Evolutionary conservation across 1,140 invertebrate species (phyloP).

Genomic region (Acromyrmex echinatior): DNA sequence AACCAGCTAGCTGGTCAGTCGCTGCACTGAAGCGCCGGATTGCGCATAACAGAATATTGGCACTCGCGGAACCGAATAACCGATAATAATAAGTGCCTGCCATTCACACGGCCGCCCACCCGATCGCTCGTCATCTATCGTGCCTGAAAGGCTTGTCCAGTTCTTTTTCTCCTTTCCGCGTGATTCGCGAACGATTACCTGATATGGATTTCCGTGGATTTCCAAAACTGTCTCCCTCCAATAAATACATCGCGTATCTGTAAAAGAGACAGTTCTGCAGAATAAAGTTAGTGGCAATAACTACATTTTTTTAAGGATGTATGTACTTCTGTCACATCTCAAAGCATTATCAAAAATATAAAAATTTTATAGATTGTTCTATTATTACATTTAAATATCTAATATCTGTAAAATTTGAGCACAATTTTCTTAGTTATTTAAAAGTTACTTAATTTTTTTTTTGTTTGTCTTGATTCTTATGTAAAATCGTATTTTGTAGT

Average conservation of each 20-base stretch:
- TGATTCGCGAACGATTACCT: conserved; percentile 29
- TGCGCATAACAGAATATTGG: conserved; percentile 76
- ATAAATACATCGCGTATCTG: not conserved
- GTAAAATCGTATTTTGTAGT: too few relatives aligned
- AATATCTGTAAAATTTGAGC: too few relatives aligned
- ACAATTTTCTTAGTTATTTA: too few relatives aligned
- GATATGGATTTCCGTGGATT: conserved; percentile 40
- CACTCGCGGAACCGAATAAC: conserved; percentile 78
- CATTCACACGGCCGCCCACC: conserved; percentile 70
- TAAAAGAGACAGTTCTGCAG: not conserved
- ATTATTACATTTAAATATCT: too few relatives aligned
- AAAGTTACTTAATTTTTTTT: too few relatives aligned
- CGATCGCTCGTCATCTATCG: conserved; percentile 57
- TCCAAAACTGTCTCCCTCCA: not conserved
- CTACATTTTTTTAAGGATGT: not conserved
- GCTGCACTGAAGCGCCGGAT: conserved; percentile 18
- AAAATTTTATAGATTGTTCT: too few relatives aligned
- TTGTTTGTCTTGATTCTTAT: too few relatives aligned
- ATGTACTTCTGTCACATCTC: too few relatives aligned
- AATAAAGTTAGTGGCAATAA: not conserved
- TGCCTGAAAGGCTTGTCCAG: conserved; percentile 26
- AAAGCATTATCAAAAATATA: too few relatives aligned
- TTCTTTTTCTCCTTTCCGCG: not conserved
- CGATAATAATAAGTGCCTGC: conserved; percentile 81
- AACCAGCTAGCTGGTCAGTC: conserved; percentile 50